Percentiles rank a stretch among this genome's conserved stretches.
These are phyloP conservation scores for Luscinia luscinia DNA, from an alignment of 2,797 vertebrate species.

Conservation along the genomic window DNA sequence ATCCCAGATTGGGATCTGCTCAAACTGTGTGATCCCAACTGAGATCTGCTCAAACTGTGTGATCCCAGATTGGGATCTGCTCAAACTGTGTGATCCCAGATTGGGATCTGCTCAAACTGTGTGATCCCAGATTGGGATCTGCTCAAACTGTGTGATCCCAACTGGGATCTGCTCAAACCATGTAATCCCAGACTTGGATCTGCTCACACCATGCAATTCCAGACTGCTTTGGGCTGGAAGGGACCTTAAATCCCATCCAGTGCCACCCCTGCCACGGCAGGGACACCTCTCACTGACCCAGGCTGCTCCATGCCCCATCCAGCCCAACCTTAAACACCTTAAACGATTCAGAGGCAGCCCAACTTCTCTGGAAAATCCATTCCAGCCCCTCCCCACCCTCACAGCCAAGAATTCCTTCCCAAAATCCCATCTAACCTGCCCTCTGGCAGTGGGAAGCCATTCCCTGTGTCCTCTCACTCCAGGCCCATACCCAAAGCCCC, in stretches of 20 bases:
- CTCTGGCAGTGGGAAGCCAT: neutral
- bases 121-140: neutral
- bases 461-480: neutral
- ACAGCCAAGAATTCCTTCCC: neutral
- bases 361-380: neutral
- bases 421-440: neutral
- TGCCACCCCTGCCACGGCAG: too few relatives aligned
- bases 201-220: accelerated
- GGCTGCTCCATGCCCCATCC: accelerated
- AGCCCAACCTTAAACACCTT: accelerated
- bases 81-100: too few relatives aligned
- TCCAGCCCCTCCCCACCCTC: neutral
- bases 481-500: neutral
- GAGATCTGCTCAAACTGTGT: too few relatives aligned
- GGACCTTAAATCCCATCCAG: accelerated
- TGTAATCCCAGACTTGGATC: too few relatives aligned
- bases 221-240: accelerated
- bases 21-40: too few relatives aligned
- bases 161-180: neutral
- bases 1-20: too few relatives aligned
- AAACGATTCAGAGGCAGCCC: neutral
- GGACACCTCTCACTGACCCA: neutral
- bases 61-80: too few relatives aligned
- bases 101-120: too few relatives aligned
- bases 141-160: accelerated